Conservation (phyloP, 2,888 invertebrate genomes). For the Stenurella melanura region DNA sequence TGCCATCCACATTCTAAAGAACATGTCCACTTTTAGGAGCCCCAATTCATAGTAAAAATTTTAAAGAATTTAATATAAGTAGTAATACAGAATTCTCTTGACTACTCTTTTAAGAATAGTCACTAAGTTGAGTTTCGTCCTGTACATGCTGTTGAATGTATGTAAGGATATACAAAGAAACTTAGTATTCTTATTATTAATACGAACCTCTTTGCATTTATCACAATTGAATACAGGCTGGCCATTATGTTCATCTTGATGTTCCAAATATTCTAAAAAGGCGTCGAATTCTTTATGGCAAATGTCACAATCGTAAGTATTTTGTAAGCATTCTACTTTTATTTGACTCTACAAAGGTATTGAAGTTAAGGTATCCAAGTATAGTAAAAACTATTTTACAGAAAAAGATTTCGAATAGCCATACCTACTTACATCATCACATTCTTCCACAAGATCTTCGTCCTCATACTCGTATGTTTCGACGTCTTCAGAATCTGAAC, state of each 20-base stretch:
- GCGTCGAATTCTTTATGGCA: slow-evolving; percentile 58
- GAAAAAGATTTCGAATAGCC: not conserved
- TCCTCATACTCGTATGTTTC: not conserved
- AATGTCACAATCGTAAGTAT: slow-evolving; percentile 61
- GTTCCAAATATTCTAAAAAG: slow-evolving; percentile 63
- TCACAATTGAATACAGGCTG: slow-evolving; percentile 64
- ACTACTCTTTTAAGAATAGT: no score
- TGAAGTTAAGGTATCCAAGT: not conserved
- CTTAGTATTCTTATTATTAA: not conserved
- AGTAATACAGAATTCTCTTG: no score
- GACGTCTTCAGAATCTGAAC: slow-evolving; percentile 5
- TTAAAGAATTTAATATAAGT: no score
- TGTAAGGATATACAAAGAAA: not conserved
- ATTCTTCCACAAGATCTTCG: not conserved
- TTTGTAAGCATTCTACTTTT: slow-evolving; percentile 25
- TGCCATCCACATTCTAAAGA: no score
- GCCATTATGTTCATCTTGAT: slow-evolving; percentile 63
- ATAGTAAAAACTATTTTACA: not conserved
- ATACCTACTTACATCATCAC: slow-evolving; percentile 15
- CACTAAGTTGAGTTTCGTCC: no score
- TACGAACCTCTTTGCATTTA: slow-evolving; percentile 58
- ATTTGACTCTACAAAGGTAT: not conserved
- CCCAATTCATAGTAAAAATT: no score
- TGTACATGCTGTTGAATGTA: no score
- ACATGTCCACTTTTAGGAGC: no score